These are phyloP conservation scores for Jacana jacana DNA, from an alignment of 2,113 vertebrate species.

Conservation along the genomic window DNA sequence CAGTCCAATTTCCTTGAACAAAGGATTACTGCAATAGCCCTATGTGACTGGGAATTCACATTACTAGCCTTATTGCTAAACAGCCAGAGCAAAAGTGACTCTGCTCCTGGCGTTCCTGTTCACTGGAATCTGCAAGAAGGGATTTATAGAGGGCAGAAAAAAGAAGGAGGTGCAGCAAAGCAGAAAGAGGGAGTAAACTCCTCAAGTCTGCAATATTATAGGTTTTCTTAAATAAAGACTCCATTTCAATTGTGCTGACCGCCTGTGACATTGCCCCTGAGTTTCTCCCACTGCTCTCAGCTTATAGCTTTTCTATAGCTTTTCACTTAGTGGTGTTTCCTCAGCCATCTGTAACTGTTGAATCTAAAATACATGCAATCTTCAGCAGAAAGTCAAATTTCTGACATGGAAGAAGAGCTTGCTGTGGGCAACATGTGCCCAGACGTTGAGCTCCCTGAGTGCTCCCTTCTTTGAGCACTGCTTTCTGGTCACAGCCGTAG, in stretches of 20 bases:
- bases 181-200: not conserved
- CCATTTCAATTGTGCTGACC: not conserved
- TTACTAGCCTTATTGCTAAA: not conserved
- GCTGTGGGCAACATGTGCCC: not conserved
- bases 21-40: not conserved
- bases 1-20: not conserved
- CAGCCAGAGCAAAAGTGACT: not conserved
- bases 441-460: too few relatives aligned
- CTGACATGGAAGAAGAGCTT: not conserved
- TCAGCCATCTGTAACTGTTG: not conserved
- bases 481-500: not conserved
- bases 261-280: not conserved
- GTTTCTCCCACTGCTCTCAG: not conserved
- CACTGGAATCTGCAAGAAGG: not conserved
- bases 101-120: not conserved
- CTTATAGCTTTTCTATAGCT: not conserved
- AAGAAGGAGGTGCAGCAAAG: not conserved
- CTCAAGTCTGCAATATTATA: not conserved
- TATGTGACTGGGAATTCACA: not conserved
- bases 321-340: not conserved
- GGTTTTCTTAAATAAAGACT: not conserved
- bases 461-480: not conserved
- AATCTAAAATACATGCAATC: not conserved
- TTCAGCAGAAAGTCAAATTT: not conserved
- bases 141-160: not conserved